Base-by-base conservation (phyloP, 2,888 invertebrate species). In the Rutpela maculata region DNA sequence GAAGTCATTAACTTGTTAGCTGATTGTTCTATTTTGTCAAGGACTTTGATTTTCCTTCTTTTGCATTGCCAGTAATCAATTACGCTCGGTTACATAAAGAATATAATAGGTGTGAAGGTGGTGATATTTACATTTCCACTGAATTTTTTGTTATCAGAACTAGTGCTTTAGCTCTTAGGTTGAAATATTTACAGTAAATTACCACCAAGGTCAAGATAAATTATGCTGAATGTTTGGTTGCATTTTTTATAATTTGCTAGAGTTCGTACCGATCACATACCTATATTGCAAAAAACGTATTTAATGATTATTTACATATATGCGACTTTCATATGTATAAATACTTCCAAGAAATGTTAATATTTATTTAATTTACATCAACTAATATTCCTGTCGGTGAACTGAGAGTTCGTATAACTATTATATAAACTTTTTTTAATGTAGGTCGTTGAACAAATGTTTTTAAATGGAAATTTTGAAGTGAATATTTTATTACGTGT, bases 191-290 rank as follows among this genome's bases (percentile, higher is more conserved):
- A 12, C 50, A 50, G 17, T 31, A 31, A 60, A 9, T 35, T 35
- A 62, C 62, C 26, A n/a, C 31, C 62, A 62, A 22, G 31, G 62
- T 31, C 62, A 62, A 62, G 62, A 35, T n/a, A n/a, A n/a, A 31
- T 62, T 2, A 15, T 62, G 62, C 10, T 35, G n/a, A 62, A 35
- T 62, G 31, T 31, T 50, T 50, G 50, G n/a, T n/a, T 62, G 15
- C n/a, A 31, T 31, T 22, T 62, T 62, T 31, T 62, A 11, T 50
- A 50, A 50, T 26, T 62, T 62, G 17, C 6, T 31, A 6, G 62
- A 31, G 35, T 10, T 31, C 26, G n/a, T 6, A 6, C n/a, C 17
- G n/a, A n/a, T 3, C n/a, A 50, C 5, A 12, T 15, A 9, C 9
- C 3, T 1, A 7, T 43, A 12, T 43, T 3, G 12, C 15, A 15